Evolutionary conservation across 2,797 vertebrate species (phyloP), one percentile per base, ranked within the genome.

Genomic region (Myotis myotis): DNA sequence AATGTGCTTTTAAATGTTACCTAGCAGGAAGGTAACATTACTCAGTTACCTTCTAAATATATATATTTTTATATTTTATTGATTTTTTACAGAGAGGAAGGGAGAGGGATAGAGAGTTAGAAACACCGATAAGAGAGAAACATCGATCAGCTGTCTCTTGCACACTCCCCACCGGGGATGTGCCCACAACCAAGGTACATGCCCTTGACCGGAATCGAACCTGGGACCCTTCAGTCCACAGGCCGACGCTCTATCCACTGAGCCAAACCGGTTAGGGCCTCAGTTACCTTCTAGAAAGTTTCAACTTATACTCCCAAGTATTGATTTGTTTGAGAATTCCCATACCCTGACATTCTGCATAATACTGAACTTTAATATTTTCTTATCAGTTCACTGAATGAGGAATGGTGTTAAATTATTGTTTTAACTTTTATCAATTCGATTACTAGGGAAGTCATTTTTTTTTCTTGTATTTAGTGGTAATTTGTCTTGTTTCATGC

Each of bases 401-500:
- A 92, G 10, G 49, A 84, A 92, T 81, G 68, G 36, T 70, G 30
- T 71, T 70, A 81, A 53, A 22, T 76, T 49, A 62, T 64, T 76
- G 41, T 75, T 89, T 95, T 91, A 84, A 33, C 78, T 95, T 90
- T 64, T 89, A 92, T 70, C 68, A 88, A 92, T 88, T 94, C 78
- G 25, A 57, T 78, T 79, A 53, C 47, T 51, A 68, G 85, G n/a
- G 76, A 93, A 80, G 68, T 23, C 36, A 90, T 23, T 30, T 53
- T 57, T 91, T 82, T 64, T n/a, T 33, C 51, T n/a, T 33, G 33
- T 89, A 60, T 55, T 72, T 95, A 36, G 83, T 94, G 44, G 70
- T 94, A 41, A 91, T 94, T 94, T 94, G 44, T 95, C 80, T 91
- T 86, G 23, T 87, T 89, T 95, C 49, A 75, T 85, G 55, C 72